Evolutionary conservation across 2,797 vertebrate species (phyloP).

Genomic region (Cephalopachus bancanus): DNA sequence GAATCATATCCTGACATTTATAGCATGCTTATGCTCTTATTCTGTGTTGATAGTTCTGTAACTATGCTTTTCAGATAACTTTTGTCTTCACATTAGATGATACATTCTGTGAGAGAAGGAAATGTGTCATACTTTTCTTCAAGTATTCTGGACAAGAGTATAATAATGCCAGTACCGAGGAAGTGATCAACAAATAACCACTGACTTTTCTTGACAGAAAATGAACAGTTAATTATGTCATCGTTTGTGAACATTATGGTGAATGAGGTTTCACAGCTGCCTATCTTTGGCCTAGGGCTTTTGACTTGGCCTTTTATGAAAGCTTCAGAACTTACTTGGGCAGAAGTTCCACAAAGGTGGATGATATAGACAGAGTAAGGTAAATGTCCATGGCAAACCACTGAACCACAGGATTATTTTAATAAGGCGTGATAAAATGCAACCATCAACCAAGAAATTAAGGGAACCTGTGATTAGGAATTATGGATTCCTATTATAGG

Average conservation of each 20-base stretch:
- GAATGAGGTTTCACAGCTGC: not conserved
- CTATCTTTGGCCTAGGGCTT: not conserved
- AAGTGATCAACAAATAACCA: not conserved
- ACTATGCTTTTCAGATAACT: not conserved
- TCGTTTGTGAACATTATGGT: not conserved
- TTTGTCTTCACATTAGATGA: not conserved
- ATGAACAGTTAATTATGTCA: not conserved
- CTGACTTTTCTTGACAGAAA: slow-evolving; percentile 13
- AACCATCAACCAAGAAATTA: not conserved
- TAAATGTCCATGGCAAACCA: not conserved
- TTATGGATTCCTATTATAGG: slow-evolving; percentile 57
- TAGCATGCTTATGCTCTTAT: not conserved
- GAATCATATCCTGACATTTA: not conserved
- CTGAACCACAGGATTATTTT: not conserved
- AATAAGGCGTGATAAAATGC: not conserved
- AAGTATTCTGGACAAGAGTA: not conserved
- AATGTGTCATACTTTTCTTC: not conserved
- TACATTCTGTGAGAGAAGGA: not conserved
- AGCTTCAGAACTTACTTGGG: not conserved
- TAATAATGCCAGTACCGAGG: not conserved
- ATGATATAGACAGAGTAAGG: not conserved
- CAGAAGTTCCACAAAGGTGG: not conserved
- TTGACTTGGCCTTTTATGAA: not conserved
- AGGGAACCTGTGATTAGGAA: not conserved
- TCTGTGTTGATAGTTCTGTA: not conserved